phyloP scores from a whole-genome alignment of 2,113 vertebrate genomes.

The Bubalus kerabau region DNA sequence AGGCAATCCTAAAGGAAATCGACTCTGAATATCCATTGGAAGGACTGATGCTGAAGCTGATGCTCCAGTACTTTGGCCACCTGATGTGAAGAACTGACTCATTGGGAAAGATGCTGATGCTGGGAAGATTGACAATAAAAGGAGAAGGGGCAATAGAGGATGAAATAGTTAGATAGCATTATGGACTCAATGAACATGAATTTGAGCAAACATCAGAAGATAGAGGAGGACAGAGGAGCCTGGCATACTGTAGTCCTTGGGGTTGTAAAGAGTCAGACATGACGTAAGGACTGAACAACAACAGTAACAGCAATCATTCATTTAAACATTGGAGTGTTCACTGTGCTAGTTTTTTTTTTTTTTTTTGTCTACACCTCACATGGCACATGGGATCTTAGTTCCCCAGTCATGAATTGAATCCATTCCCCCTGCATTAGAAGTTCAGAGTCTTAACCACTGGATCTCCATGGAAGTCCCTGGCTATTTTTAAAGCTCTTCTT shows the following conservation, averaged over 20 bases:
- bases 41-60: neutral
- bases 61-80: neutral
- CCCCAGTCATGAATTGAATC: neutral
- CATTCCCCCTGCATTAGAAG: neutral
- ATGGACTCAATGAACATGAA: neutral
- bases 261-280: neutral
- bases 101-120: too few species aligned
- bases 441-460: neutral
- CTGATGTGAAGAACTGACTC: neutral
- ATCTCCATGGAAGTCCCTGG: neutral
- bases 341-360: neutral
- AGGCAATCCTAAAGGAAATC: neutral
- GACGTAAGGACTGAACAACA: neutral
- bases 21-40: neutral
- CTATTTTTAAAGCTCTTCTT: neutral
- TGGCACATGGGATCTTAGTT: too few species aligned
- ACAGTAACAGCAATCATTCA: neutral
- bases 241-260: neutral
- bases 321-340: neutral
- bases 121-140: too few species aligned
- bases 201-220: neutral
- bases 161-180: too few species aligned
- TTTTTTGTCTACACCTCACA: too few species aligned
- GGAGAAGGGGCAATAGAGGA: too few species aligned
- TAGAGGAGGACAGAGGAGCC: neutral